Base-by-base conservation (phyloP, 2,113 vertebrate genomes). In the Tragelaphus imberbis region DNA sequence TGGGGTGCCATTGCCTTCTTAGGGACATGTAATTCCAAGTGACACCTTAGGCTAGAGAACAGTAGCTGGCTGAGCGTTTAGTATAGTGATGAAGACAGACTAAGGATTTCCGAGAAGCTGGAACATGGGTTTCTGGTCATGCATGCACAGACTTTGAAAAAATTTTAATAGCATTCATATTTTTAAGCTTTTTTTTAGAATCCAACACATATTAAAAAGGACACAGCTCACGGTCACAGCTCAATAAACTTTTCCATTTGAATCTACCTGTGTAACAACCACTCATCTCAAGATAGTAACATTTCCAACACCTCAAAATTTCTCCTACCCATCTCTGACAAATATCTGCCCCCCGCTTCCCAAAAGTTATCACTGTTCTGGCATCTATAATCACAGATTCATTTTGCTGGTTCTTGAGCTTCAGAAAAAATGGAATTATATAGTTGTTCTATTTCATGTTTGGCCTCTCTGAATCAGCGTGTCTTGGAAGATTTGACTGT, bases 121-220 rank as follows among this genome's bases (percentile, higher is more conserved):
- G 30, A 15, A 28, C 1, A 0, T 4, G 53, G 11, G 33, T 68
- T 1, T 88, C 33, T 21, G 14, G 16, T 4, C 8, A 21, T 13
- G 2, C 15, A 7, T 23, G 16, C 10, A 2, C 30, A 25, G 82
- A 90, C 56, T 71, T 51, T 1, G 61, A 86, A n/a, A 88, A 82
- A 55, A 49, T 87, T 6, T 15, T 53, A n/a, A 51, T 53, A 23
- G 4, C n/a, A 3, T 63, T 53, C 0, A 1, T 65, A 33, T 82
- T 68, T 79, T n/a, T 23, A 68, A 89, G n/a, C 30, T 55, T 80
- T 61, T 63, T 44, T 33, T 51, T 21, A 7, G 44, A 44, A 36
- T 88, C 80, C 13, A 84, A 6, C 36, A 63, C 59, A 33, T 36
- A 9, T 30, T 84, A 4, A 40, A 56, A 92, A 92, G 17, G 36